These are phyloP conservation scores for Rhingia campestris DNA, from an alignment of 2,888 invertebrate genomes.

Conservation along the genomic window DNA sequence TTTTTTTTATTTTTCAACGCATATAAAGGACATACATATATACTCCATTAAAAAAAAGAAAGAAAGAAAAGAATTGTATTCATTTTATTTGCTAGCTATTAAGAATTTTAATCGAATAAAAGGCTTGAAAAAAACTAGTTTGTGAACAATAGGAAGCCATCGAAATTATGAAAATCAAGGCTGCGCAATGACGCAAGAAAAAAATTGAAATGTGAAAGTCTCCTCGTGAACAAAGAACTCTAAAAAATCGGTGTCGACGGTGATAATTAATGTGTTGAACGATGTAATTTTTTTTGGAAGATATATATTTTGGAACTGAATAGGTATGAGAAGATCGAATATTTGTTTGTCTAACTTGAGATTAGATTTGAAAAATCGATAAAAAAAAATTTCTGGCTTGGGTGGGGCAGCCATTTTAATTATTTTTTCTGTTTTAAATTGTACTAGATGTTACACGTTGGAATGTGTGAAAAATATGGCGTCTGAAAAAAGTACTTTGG, in stretches of 20 bases:
- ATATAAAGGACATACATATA: conserved; percentile 46
- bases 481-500: not conserved
- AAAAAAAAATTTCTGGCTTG: conserved; percentile 25
- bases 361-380: conserved; percentile 39
- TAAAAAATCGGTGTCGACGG: conserved; percentile 46
- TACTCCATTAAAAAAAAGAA: conserved; percentile 17
- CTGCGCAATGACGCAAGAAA: conserved; percentile 61
- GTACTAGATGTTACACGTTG: conserved; percentile 41
- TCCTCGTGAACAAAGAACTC: conserved; percentile 63
- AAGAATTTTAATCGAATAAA: conserved; percentile 58
- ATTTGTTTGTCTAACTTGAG: conserved; percentile 15
- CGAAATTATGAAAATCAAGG: conserved; percentile 31
- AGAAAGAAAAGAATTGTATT: conserved; percentile 42
- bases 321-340: conserved; percentile 60
- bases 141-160: conserved; percentile 54
- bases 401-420: conserved; percentile 48
- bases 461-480: not conserved
- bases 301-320: conserved; percentile 42
- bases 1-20: conserved; percentile 57
- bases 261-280: conserved; percentile 58
- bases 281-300: conserved; percentile 16
- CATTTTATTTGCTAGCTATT: conserved; percentile 59
- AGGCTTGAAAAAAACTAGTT: conserved; percentile 20
- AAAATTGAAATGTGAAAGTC: conserved; percentile 53
- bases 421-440: conserved; percentile 2